phyloP scores from a whole-genome alignment of 64 coral and sea anemone genomes.

The Pachyseris speciosa region DNA sequence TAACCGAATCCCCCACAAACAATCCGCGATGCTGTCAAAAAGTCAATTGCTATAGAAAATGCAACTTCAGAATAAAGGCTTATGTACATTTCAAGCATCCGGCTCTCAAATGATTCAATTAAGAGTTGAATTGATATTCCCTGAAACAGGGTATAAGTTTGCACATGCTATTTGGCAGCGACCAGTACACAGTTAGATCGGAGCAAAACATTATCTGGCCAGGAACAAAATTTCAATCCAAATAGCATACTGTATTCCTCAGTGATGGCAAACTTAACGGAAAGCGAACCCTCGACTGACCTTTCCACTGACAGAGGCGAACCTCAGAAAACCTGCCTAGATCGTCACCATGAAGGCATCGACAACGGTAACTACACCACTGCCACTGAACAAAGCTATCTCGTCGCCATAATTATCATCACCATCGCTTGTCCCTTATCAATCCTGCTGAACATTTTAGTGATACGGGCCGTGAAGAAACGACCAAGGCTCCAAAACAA shows the following conservation, averaged over 20 bases:
- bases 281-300: background rate
- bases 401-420: background rate
- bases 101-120: too few species aligned
- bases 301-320: background rate
- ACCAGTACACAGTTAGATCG: too few species aligned
- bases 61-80: too few species aligned
- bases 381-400: background rate
- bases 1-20: too few species aligned
- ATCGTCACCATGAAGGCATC: background rate
- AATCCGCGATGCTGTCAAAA: too few species aligned
- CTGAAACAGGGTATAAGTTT: too few species aligned
- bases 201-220: too few species aligned
- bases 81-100: too few species aligned
- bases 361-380: background rate
- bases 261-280: background rate
- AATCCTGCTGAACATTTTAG: background rate
- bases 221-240: too few species aligned
- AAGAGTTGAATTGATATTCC: too few species aligned
- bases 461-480: background rate
- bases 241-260: background rate
- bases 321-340: background rate
- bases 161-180: too few species aligned
- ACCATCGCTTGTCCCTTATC: background rate
- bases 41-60: too few species aligned
- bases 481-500: background rate